Evolutionary conservation across 2,113 vertebrate species (phyloP).

Genomic region (Otocyon megalotis): DNA sequence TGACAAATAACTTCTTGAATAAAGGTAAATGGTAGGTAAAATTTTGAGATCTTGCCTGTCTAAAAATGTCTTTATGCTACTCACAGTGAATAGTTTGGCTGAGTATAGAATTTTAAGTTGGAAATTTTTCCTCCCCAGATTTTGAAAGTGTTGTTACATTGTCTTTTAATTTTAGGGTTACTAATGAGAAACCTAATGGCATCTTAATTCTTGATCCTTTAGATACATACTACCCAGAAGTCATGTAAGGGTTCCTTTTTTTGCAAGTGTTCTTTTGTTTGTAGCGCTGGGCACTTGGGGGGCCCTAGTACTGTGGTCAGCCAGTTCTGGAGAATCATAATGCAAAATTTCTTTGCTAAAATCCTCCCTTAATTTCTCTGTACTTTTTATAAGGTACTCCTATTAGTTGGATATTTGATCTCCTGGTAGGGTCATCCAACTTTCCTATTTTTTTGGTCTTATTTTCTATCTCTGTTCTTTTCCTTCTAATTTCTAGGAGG

Average conservation of each 20-base stretch:
- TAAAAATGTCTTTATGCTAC: not conserved
- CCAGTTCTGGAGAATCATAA: not conserved
- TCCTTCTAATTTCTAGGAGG: not conserved
- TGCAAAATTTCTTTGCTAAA: not conserved
- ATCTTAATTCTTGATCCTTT: not conserved
- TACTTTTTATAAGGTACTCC: not conserved
- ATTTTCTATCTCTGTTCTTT: slow-evolving; percentile 26
- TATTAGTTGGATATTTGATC: not conserved
- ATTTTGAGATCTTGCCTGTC: not conserved
- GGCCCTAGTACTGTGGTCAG: not conserved
- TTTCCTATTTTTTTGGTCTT: not conserved
- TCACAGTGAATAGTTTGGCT: slow-evolving; percentile 1
- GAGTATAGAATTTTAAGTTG: not conserved
- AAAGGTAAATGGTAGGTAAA: not conserved
- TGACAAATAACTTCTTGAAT: not conserved
- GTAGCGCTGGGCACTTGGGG: not conserved
- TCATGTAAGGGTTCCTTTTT: not conserved
- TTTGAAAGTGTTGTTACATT: not conserved
- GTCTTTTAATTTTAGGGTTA: not conserved
- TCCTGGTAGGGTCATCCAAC: not conserved
- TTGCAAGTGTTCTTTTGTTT: not conserved
- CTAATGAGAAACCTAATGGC: not conserved
- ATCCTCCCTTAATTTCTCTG: not conserved
- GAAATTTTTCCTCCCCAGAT: not conserved
- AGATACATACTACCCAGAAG: not conserved